These are phyloP conservation scores for Sitophilus oryzae DNA, from an alignment of 1,140 invertebrate species.

Conservation along the genomic window DNA sequence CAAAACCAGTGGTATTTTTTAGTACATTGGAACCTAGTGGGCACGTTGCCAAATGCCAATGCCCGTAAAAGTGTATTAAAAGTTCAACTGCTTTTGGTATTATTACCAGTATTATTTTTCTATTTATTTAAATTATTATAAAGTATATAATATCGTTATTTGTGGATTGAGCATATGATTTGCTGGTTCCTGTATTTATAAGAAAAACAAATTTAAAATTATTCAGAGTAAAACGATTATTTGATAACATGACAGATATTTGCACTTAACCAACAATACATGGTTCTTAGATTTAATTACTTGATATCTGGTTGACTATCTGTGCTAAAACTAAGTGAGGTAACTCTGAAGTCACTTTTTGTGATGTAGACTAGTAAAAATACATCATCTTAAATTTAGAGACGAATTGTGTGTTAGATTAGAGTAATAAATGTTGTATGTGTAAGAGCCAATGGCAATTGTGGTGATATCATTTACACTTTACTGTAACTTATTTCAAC, in stretches of 20 bases:
- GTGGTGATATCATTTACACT: too few relatives aligned
- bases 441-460: conserved; percentile 5
- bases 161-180: too few relatives aligned
- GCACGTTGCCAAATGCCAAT: too few relatives aligned
- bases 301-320: not conserved
- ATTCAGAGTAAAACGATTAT: not conserved
- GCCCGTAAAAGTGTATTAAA: too few relatives aligned
- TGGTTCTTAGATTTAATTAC: not conserved
- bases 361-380: conserved; percentile 7
- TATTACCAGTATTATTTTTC: too few relatives aligned
- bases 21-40: too few relatives aligned
- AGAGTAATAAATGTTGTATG: not conserved
- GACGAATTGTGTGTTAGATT: conserved; percentile 5
- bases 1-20: too few relatives aligned
- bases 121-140: too few relatives aligned
- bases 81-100: too few relatives aligned
- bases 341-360: conserved; percentile 5
- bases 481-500: too few relatives aligned
- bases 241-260: not conserved
- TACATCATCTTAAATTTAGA: conserved; percentile 7
- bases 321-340: conserved; percentile 7
- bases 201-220: not conserved
- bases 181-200: not conserved
- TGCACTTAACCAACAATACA: not conserved
- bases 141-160: too few relatives aligned